A percentile compares a stretch with the other conserved stretches of the same genome.
These are phyloP conservation scores for Loris lydekkerianus DNA, from an alignment of 2,797 vertebrate genomes.

Conservation along the genomic window DNA sequence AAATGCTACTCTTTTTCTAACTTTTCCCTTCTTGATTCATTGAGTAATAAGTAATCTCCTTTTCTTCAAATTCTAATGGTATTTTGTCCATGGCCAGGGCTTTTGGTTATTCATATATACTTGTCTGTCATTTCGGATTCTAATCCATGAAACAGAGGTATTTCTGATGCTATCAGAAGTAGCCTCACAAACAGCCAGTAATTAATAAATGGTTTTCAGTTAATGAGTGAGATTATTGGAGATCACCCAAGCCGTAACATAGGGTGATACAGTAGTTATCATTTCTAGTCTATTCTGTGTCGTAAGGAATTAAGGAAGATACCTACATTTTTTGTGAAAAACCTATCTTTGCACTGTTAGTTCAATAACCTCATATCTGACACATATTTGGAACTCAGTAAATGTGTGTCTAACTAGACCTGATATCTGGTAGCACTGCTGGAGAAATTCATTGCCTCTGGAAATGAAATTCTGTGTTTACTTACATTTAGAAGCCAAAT, in stretches of 20 bases:
- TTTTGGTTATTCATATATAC: not conserved
- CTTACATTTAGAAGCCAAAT: not conserved
- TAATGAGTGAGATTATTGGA: constrained; percentile 33
- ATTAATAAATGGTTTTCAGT: not conserved
- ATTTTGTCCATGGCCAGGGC: not conserved
- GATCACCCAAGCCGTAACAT: not conserved
- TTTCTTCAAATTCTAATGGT: not conserved
- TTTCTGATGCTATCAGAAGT: not conserved
- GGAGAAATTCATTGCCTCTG: not conserved
- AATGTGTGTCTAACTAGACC: not conserved
- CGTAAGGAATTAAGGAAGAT: constrained; percentile 1
- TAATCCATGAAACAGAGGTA: not conserved
- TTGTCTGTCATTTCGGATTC: constrained; percentile 19
- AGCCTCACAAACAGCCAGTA: not conserved
- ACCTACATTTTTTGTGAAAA: not conserved
- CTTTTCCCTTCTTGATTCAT: not conserved
- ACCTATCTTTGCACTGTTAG: not conserved
- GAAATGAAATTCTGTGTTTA: constrained; percentile 7
- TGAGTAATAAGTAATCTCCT: not conserved
- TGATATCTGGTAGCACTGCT: not conserved
- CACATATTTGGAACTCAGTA: constrained; percentile 1
- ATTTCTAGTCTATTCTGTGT: not conserved
- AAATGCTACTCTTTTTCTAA: not conserved
- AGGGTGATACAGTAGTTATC: not conserved
- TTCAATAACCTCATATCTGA: not conserved